A percentile compares a stretch with the other conserved stretches of the same genome.
phyloP scores from a whole-genome alignment of 2,113 vertebrate species.

The Gracilinanus agilis region DNA sequence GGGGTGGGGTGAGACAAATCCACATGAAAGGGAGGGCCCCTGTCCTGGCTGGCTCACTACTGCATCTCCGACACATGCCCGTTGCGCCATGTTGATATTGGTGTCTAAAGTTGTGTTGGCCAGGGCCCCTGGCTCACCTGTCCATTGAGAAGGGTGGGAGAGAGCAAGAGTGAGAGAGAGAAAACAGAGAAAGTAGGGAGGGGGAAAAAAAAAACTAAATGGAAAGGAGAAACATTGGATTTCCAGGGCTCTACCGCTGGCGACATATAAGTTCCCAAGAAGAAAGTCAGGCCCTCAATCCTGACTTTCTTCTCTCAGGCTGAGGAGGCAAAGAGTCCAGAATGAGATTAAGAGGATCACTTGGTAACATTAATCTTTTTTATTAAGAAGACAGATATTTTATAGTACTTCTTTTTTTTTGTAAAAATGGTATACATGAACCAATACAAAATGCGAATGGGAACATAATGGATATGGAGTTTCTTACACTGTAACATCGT shows the following conservation, averaged over 20 bases:
- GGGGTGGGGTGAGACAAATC: background rate
- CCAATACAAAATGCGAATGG: constrained; percentile 90
- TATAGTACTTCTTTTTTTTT: constrained; percentile 91
- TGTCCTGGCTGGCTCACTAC: background rate
- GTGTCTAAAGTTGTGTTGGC: background rate
- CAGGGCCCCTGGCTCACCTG: constrained; percentile 48
- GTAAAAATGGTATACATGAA: constrained; percentile 92
- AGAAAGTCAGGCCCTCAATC: constrained; percentile 6
- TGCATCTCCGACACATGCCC: constrained; percentile 42
- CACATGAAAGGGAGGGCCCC: background rate
- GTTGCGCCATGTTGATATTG: background rate
- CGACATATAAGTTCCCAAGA: background rate
- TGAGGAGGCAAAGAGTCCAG: constrained; percentile 63
- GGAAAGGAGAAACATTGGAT: constrained; percentile 4
- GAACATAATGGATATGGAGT: constrained; percentile 86
- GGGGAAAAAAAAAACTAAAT: accelerated
- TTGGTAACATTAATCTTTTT: constrained; percentile 90
- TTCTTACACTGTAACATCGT: constrained; percentile 88
- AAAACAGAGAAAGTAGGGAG: constrained; percentile 23
- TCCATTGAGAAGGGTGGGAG: constrained; percentile 52
- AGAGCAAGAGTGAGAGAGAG: constrained; percentile 23
- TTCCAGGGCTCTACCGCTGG: background rate
- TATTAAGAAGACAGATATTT: constrained; percentile 92
- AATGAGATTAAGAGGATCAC: constrained; percentile 68
- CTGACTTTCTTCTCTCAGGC: background rate